Evolutionary conservation across 2,888 invertebrate species (phyloP).

Genomic region (Melikaiella ostensackeni): DNA sequence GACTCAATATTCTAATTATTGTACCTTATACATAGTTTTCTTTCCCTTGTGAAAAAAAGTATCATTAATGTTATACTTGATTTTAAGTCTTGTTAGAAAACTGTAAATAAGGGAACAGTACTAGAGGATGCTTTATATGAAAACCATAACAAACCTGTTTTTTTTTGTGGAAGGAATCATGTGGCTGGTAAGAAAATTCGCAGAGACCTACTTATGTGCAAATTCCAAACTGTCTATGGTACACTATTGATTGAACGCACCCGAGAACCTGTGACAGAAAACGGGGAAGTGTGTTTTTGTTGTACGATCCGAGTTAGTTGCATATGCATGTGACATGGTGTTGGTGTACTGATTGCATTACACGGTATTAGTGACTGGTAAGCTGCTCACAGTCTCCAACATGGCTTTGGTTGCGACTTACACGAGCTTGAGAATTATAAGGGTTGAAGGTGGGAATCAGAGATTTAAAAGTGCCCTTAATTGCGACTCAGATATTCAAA

Average conservation of each 20-base stretch:
- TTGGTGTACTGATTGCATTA: slow-evolving; percentile 75
- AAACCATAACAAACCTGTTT: neutral
- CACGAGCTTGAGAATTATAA: slow-evolving; percentile 45
- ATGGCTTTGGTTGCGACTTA: slow-evolving; percentile 54
- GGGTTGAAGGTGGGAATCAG: slow-evolving; percentile 20
- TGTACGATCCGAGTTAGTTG: slow-evolving; percentile 47
- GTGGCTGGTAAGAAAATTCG: slow-evolving; percentile 39
- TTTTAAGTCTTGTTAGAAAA: no score
- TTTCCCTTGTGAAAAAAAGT: no score
- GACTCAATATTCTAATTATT: no score
- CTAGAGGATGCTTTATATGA: neutral
- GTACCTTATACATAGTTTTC: no score
- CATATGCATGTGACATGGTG: slow-evolving; percentile 56
- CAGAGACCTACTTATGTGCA: slow-evolving; percentile 57
- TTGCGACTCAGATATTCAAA: neutral
- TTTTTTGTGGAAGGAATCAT: neutral
- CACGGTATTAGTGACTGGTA: slow-evolving; percentile 74
- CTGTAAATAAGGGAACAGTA: no score
- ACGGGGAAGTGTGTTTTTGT: slow-evolving; percentile 42
- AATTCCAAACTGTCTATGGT: slow-evolving; percentile 61
- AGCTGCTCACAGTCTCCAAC: slow-evolving; percentile 65
- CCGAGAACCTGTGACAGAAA: slow-evolving; percentile 53
- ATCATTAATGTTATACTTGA: no score
- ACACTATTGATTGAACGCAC: slow-evolving; percentile 67
- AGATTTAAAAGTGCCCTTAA: slow-evolving; percentile 24